Base-by-base conservation (phyloP, 64 coral and sea anemone genomes). In the Dendronephthya gigantea region DNA sequence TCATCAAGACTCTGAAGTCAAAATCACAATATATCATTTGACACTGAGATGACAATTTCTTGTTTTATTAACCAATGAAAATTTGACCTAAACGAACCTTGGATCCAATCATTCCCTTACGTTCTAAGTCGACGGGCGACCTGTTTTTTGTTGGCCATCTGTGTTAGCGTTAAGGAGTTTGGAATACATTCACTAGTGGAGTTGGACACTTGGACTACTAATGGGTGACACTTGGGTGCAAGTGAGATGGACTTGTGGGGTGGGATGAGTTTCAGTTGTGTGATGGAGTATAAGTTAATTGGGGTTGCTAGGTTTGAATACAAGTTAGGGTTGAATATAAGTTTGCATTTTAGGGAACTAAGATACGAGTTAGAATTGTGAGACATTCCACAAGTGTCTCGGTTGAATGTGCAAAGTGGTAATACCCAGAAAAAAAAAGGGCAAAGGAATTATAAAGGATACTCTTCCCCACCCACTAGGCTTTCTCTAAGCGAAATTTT, bases 121-220 rank as follows among this genome's bases (percentile, higher is more conserved):
- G 89, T 72, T 93, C 95, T 23, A 98, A 72, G 49, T 98, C 95
- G 50, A 79, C 22, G 9, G 92, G 95, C 58, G 95, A 98, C 87
- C 95, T 87, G 86, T 92, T 88, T 83, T 86, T 87, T 65, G 89
- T 97, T 84, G 94, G 94, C 94, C 94, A 97, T 93, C 94, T 97
- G 36, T 84, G 29, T 70, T 62, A 85, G 55, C 12, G 89, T 90
- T 58, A 86, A 86, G 74, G 37, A 86, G n/a, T 86, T 50, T 40
- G 28, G 50, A 22, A 12, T 50, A 25, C 43, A 33, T 11, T 13
- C 14, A 51, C 40, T 35, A 82, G 36, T n/a, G 4, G 45, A 39
- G 7, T 82, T 10, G 13, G 14, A n/a, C n/a, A n/a, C n/a, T n/a
- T n/a, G n/a, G n/a, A n/a, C n/a, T n/a, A n/a, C n/a, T n/a, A n/a